Evolutionary conservation across 2,888 invertebrate species (phyloP).

Genomic region (Ophion costatus): DNA sequence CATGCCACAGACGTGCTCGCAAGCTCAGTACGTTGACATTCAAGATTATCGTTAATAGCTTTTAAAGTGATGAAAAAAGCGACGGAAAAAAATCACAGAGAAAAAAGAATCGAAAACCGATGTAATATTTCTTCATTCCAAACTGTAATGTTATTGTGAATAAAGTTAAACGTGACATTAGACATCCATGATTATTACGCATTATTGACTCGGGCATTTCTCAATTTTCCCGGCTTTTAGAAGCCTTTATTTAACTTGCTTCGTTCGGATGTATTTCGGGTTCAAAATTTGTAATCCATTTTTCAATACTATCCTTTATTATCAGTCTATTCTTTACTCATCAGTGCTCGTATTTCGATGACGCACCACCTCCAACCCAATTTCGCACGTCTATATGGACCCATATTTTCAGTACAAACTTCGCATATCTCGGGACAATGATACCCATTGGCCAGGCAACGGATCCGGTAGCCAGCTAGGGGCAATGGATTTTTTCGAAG

Average conservation of each 20-base stretch:
- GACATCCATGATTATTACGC: not conserved
- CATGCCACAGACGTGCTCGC: constrained; percentile 25
- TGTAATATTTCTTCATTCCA: constrained; percentile 70
- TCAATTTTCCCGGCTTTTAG: no score
- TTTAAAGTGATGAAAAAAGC: constrained; percentile 44
- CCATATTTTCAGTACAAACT: no score
- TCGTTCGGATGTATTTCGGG: no score
- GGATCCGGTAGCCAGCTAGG: no score
- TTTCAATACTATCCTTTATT: no score
- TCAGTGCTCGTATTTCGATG: constrained; percentile 7
- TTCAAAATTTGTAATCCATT: no score
- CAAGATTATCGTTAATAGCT: constrained; percentile 62
- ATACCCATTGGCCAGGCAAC: no score
- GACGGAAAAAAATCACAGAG: constrained; percentile 43
- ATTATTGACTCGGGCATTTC: no score
- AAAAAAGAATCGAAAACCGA: constrained; percentile 64
- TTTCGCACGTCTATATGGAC: no score
- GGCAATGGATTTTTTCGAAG: no score
- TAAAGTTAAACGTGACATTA: constrained; percentile 72
- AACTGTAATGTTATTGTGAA: constrained; percentile 75
- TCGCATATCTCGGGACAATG: no score
- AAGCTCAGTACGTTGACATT: constrained; percentile 19
- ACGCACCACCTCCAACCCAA: not conserved
- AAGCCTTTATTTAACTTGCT: not conserved
- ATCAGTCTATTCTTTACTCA: no score